Evolutionary conservation across 2,113 vertebrate genomes (phyloP), one percentile per base, ranked within the genome.

Genomic region (Cichladusa arquata): DNA sequence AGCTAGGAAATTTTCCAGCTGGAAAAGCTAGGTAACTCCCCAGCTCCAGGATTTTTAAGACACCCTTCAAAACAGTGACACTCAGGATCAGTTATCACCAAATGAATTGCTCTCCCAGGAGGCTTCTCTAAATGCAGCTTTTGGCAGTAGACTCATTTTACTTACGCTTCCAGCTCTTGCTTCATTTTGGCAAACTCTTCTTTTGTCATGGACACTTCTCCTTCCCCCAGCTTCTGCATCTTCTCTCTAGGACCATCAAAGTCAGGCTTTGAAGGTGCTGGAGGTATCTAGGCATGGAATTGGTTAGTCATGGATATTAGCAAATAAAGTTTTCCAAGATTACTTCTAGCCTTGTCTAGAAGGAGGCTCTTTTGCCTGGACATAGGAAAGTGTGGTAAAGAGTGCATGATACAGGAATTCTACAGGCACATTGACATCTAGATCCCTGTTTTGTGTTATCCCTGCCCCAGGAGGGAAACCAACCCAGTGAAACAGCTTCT

Each of bases 131-230:
- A 81, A 40, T 5, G 10, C 28, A 40, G 48, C 23, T 79, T 80
- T 66, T 77, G 24, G 13, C 47, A 86, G 18, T 9, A 48, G 64
- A 90, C 33, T 74, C 8, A 26, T 58, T 88, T 76, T 74, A 97
- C 99, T 98, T 94, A 99, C 99, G 99, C 99, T 98, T 99, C 99
- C 54, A 99, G 95, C 88, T 99, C 99, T 97, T 99, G 99, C 96
- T 99, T 99, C 99, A 99, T 99, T 98, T 99, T 99, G 81, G 98
- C 97, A 97, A 99, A 99, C 82, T 99, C 99, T 74, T 99, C 99
- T 97, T 99, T 99, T 36, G 99, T 99, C 99, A 99, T 99, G 34
- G 99, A 99, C 22, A 98, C 98, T 98, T 99, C 99, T 54, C 99
- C 99, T 96, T 99, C 99, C 12, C 99, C 99, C 19, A 99, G 96